These are phyloP conservation scores for Entosphenus tridentatus DNA, from an alignment of 2,113 vertebrate species.

Conservation along the genomic window DNA sequence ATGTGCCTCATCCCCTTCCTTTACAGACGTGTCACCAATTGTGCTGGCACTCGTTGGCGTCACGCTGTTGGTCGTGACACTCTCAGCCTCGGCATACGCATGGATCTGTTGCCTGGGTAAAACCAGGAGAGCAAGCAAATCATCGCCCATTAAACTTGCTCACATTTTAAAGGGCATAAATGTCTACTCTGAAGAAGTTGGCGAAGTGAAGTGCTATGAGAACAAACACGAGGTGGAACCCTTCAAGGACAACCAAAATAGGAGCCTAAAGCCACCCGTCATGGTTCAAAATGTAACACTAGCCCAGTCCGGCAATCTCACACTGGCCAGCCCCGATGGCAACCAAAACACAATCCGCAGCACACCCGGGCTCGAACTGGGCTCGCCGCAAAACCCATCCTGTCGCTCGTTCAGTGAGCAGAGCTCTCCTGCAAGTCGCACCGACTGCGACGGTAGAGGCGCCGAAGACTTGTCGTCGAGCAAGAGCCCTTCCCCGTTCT, in stretches of 20 bases:
- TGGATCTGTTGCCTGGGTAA: constrained; percentile 85
- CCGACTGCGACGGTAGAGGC: not conserved
- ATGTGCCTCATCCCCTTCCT: constrained; percentile 7
- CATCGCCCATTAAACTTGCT: constrained; percentile 74
- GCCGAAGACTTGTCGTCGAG: not conserved
- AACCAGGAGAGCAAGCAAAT: constrained; percentile 37
- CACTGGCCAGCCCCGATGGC: constrained; percentile 4
- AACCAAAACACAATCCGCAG: constrained; percentile 6
- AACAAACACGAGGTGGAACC: not conserved
- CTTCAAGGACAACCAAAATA: not conserved
- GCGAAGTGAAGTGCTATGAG: not conserved
- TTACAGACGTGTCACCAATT: constrained; percentile 63
- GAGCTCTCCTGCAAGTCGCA: not conserved
- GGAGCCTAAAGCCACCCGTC: not conserved
- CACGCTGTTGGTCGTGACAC: constrained; percentile 51
- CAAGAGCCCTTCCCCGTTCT: constrained; percentile 2
- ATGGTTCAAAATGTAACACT: not conserved
- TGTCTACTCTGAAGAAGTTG: constrained; percentile 52
- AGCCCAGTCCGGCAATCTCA: constrained; percentile 1
- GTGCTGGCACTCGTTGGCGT: constrained; percentile 75
- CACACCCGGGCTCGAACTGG: not conserved
- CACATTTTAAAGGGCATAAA: constrained; percentile 97
- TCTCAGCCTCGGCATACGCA: constrained; percentile 53
- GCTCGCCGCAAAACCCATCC: not conserved
- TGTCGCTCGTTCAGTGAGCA: no score